Conservation (phyloP, 2,888 invertebrate genomes). For the Trileptium ribeirensis region DNA sequence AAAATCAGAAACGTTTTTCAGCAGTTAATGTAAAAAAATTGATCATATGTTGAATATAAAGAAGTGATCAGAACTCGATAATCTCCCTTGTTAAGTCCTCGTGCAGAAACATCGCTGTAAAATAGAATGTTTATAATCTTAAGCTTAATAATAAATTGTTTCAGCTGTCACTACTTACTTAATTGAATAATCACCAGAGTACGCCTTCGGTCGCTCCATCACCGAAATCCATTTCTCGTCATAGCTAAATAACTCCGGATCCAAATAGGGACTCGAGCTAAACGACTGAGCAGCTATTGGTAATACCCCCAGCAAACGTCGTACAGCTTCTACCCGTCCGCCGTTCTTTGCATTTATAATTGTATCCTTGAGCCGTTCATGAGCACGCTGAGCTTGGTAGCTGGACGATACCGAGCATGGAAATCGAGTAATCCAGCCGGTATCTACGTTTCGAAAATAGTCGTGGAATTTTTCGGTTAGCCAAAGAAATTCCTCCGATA, state of each 20-base stretch:
- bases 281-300: slow-evolving; percentile 92
- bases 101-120: too few relatives aligned
- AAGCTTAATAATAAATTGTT: too few relatives aligned
- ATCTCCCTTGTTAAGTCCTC: too few relatives aligned
- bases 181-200: slow-evolving; percentile 85
- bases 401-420: slow-evolving; percentile 20
- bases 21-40: too few relatives aligned
- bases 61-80: too few relatives aligned
- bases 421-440: slow-evolving; percentile 66
- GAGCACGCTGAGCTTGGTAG: slow-evolving; percentile 19
- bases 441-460: slow-evolving; percentile 77
- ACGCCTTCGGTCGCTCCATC: slow-evolving; percentile 85
- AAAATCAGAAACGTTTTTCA: too few relatives aligned
- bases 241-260: slow-evolving; percentile 80
- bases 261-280: slow-evolving; percentile 83
- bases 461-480: slow-evolving; percentile 85
- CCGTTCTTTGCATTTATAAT: slow-evolving; percentile 80
- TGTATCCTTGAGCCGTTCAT: slow-evolving; percentile 71
- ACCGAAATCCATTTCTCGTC: slow-evolving; percentile 92
- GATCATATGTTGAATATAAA: too few relatives aligned
- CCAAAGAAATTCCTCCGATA: slow-evolving; percentile 71
- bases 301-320: slow-evolving; percentile 76
- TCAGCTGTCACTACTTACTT: slow-evolving; percentile 64
- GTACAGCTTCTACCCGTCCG: slow-evolving; percentile 79
- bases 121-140: too few relatives aligned